Evolutionary conservation across 2,888 invertebrate species (phyloP).

Genomic region (Enoplolaimus lenunculus): DNA sequence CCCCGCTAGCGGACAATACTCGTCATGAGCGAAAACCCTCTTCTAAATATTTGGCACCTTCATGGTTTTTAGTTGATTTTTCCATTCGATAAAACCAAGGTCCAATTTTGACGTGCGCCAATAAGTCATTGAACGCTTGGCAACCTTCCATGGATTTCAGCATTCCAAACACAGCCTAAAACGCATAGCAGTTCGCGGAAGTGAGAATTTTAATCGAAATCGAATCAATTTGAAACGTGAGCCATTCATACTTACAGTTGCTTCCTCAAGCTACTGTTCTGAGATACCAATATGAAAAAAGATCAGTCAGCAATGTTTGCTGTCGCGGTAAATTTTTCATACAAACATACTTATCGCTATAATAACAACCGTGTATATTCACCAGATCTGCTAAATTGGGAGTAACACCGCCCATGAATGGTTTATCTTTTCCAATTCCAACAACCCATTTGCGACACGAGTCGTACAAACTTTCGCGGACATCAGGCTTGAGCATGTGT

Average conservation of each 20-base stretch:
- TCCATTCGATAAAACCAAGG: conserved; percentile 63
- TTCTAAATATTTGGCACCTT: too few species aligned
- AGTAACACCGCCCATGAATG: conserved; percentile 67
- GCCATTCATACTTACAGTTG: too few species aligned
- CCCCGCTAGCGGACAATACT: too few species aligned
- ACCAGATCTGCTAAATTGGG: conserved; percentile 80
- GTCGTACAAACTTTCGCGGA: conserved; percentile 72
- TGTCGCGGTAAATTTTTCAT: too few species aligned
- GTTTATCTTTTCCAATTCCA: conserved; percentile 52
- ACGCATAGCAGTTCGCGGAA: conserved; percentile 22
- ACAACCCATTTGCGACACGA: conserved; percentile 65
- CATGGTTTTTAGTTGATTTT: too few species aligned
- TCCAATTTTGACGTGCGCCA: conserved; percentile 58
- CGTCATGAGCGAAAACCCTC: too few species aligned
- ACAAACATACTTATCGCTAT: too few species aligned
- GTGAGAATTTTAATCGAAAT: neutral
- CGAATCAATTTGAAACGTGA: neutral
- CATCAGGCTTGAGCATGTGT: conserved; percentile 70
- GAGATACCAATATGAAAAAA: too few species aligned
- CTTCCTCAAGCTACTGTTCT: too few species aligned
- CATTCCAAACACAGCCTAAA: conserved; percentile 65
- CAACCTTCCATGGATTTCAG: conserved; percentile 85
- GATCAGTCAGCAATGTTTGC: too few species aligned
- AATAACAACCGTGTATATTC: too few species aligned
- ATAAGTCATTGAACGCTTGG: conserved; percentile 65